Evolutionary conservation across 2,113 vertebrate species (phyloP), one percentile per base, ranked within the genome.

Genomic region (Oreochromis aureus): DNA sequence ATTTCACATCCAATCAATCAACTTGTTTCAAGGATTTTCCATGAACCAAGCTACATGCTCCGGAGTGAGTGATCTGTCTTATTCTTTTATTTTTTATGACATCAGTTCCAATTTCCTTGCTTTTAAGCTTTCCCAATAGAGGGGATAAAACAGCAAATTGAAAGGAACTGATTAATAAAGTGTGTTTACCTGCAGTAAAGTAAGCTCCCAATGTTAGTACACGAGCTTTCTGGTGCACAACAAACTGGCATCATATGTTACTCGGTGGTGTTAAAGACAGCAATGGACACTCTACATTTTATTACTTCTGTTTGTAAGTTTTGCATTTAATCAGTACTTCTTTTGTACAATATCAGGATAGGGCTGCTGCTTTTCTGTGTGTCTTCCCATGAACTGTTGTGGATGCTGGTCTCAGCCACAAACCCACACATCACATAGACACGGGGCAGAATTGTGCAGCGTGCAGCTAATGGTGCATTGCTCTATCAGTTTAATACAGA

Each of bases 1-100:
- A 85, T 91, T 89, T 91, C 80, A 88, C 53, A 86, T 83, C 80
- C 61, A 85, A 87, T 94, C 86, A 94, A 83, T 93, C 90, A 82
- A 61, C 63, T 87, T 80, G 32, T 88, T 86, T 83, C 46, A 83
- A 83, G 32, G 54, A 76, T 87, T 83, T 86, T 88, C 53, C 24
- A 81, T 73, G 81, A 92, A 85, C 78, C 59, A 87, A 61, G 81
- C 54, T 53, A 27, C 41, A 85, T 63, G 66, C 41, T 61, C 27
- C 36, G 8, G 24, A 89, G 78, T 80, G 66, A 51, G 15, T 55
- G 51, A 78, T 88, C 30, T 19, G 30, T 81, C 80, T 55, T 53
- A 69, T 81, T 59, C 8, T 6, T 51, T 51, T 7, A 7, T 78
- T 79, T 87, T 59, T 78, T 51, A 51, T 44, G 36, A n/a, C 24